phyloP scores from a whole-genome alignment of 2,113 vertebrate species.

The Dromiciops gliroides region DNA sequence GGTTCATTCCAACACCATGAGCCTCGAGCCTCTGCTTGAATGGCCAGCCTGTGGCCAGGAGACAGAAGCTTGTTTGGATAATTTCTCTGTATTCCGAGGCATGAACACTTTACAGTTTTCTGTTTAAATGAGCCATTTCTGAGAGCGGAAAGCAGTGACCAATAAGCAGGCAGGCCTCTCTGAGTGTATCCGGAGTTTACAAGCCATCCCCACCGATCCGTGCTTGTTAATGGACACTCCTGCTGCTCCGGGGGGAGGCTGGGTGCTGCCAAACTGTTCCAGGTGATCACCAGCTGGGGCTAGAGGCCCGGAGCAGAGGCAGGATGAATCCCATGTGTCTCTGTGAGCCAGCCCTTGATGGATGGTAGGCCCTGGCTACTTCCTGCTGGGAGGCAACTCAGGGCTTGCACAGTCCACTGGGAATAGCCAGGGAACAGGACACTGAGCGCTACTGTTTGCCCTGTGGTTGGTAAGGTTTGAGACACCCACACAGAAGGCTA shows the following conservation, averaged over 20 bases:
- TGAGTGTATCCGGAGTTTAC: slow-evolving; percentile 85
- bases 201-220: slow-evolving; percentile 85
- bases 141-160: slow-evolving; percentile 84
- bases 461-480: background rate
- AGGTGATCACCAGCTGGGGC: slow-evolving; percentile 86
- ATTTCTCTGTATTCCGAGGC: slow-evolving; percentile 78
- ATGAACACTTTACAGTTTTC: slow-evolving; percentile 85
- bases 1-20: slow-evolving; percentile 63
- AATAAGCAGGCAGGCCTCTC: slow-evolving; percentile 83
- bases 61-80: slow-evolving; percentile 83
- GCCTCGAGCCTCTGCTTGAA: slow-evolving; percentile 71
- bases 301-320: slow-evolving; percentile 81
- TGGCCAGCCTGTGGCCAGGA: slow-evolving; percentile 76
- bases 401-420: slow-evolving; percentile 64
- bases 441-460: slow-evolving; percentile 35
- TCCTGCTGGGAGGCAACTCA: slow-evolving; percentile 83
- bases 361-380: slow-evolving; percentile 81
- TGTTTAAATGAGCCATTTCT: slow-evolving; percentile 85
- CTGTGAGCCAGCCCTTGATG: slow-evolving; percentile 85
- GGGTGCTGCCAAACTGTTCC: slow-evolving; percentile 84
- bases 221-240: slow-evolving; percentile 89
- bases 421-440: slow-evolving; percentile 40
- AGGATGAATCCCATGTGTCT: slow-evolving; percentile 83
- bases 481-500: background rate
- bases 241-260: slow-evolving; percentile 83